phyloP scores from a whole-genome alignment of 30 jellyfish, hydroid and myxozoan species.

The Catostylus mosaicus region DNA sequence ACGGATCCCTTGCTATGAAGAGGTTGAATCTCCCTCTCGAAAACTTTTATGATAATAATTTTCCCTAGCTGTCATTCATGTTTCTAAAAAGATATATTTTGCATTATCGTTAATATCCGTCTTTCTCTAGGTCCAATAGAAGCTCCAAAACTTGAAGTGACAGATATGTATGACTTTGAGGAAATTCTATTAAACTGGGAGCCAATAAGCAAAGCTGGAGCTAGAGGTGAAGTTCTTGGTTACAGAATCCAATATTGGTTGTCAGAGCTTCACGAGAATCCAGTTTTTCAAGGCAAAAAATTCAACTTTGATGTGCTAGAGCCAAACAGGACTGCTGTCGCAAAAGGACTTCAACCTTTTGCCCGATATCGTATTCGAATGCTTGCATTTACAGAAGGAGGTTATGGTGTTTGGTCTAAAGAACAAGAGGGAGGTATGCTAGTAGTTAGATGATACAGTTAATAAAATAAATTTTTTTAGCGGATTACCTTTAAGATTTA shows the following conservation, averaged over 20 bases:
- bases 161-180: slow-evolving; percentile 15
- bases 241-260: slow-evolving; percentile 41
- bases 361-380: slow-evolving; percentile 26
- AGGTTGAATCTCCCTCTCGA: too few relatives aligned
- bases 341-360: slow-evolving; percentile 13
- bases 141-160: slow-evolving; percentile 37
- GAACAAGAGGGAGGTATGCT: slow-evolving; percentile 30
- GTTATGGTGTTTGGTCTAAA: slow-evolving; percentile 36
- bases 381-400: slow-evolving; percentile 53
- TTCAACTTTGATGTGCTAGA: background rate
- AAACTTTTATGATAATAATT: too few relatives aligned
- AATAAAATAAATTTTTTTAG: too few relatives aligned
- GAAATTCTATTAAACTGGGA: slow-evolving; percentile 30
- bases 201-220: slow-evolving; percentile 25
- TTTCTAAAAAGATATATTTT: too few relatives aligned
- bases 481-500: background rate
- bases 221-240: slow-evolving; percentile 56
- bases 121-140: slow-evolving; percentile 11
- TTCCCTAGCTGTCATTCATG: too few relatives aligned
- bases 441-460: background rate
- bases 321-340: slow-evolving; percentile 27
- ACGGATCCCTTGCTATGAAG: too few relatives aligned
- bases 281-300: background rate
- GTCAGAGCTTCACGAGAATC: slow-evolving; percentile 11
- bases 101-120: too few relatives aligned